phyloP scores from a whole-genome alignment of 2,888 invertebrate species.

The Tiliacea aurago region DNA sequence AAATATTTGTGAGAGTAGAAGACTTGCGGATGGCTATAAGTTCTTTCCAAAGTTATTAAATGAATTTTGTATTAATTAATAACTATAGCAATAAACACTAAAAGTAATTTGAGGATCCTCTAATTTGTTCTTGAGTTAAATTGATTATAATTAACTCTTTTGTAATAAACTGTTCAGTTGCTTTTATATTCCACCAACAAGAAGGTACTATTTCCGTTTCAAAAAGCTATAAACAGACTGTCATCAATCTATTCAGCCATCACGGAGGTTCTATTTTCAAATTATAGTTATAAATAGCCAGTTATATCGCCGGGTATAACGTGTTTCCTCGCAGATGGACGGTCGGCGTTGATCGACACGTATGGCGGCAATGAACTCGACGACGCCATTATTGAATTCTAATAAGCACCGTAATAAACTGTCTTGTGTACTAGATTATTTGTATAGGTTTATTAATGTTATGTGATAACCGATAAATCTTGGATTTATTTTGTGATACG shows the following conservation, averaged over 20 bases:
- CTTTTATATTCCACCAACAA: not conserved
- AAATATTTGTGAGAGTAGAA: not conserved
- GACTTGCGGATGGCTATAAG: not conserved
- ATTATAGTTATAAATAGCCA: constrained; percentile 58
- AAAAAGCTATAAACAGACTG: constrained; percentile 32
- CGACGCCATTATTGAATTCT: constrained; percentile 70
- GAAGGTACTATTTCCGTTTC: constrained; percentile 13
- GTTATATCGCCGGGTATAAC: constrained; percentile 45
- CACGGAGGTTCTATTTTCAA: constrained; percentile 61
- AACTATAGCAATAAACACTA: not conserved
- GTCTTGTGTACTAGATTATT: constrained; percentile 57
- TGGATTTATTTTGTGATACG: constrained; percentile 11
- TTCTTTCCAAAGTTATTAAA: not conserved
- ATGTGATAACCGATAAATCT: constrained; percentile 13
- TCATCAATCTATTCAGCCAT: constrained; percentile 28
- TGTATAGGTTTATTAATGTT: constrained; percentile 40
- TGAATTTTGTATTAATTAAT: not conserved
- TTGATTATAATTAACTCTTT: not conserved
- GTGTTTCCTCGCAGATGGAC: constrained; percentile 57
- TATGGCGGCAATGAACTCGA: constrained; percentile 72
- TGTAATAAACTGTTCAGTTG: not conserved
- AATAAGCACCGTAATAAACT: constrained; percentile 68
- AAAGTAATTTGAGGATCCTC: too few relatives aligned
- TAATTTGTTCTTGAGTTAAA: too few relatives aligned
- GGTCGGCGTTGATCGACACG: constrained; percentile 64